Percentiles rank a stretch among this genome's conserved stretches.
phyloP scores from a whole-genome alignment of 2,797 vertebrate genomes.

The Pempheris klunzingeri region DNA sequence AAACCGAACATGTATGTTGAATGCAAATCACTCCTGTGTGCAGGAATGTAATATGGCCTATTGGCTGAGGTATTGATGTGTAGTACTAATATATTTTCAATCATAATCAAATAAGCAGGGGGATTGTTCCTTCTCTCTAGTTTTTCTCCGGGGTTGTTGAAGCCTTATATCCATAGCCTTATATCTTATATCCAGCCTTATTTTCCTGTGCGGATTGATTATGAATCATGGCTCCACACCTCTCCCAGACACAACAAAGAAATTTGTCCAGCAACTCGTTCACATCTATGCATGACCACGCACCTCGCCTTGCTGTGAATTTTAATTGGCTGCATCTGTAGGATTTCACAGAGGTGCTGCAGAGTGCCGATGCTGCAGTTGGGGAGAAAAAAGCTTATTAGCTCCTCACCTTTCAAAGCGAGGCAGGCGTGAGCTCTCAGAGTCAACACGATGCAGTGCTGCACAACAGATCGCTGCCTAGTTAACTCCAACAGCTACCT shows the following conservation, averaged over 20 bases:
- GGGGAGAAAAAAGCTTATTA: constrained; percentile 52
- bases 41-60: background rate
- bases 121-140: background rate
- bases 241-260: constrained; percentile 44
- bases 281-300: constrained; percentile 22
- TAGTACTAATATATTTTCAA: too few species aligned
- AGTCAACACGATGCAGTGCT: constrained; percentile 38
- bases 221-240: constrained; percentile 23
- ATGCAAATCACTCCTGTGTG: background rate
- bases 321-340: constrained; percentile 68
- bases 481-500: constrained; percentile 33
- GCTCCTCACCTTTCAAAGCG: constrained; percentile 60
- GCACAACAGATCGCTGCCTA: constrained; percentile 20
- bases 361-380: background rate
- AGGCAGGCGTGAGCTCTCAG: constrained; percentile 24
- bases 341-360: constrained; percentile 36
- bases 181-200: too few species aligned
- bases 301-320: constrained; percentile 29
- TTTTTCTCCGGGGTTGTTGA: background rate
- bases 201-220: constrained; percentile 12
- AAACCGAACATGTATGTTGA: background rate
- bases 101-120: background rate
- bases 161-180: too few species aligned
- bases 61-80: background rate
- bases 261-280: constrained; percentile 18